These are phyloP conservation scores for Gymnarchus niloticus DNA, from an alignment of 2,113 vertebrate genomes.

Conservation along the genomic window DNA sequence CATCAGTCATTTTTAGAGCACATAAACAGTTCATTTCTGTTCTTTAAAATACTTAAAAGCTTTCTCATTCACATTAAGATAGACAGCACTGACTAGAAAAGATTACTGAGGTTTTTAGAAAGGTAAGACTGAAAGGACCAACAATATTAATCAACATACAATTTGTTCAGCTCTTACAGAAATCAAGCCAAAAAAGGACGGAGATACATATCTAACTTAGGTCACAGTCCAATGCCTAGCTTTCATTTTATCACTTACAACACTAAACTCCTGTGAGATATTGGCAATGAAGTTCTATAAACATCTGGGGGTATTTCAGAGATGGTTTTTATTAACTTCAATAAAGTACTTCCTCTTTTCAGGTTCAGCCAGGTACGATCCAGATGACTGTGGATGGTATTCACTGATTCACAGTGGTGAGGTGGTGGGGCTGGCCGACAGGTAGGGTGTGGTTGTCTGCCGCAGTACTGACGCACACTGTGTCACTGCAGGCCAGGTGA, in stretches of 20 bases:
- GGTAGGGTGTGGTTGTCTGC: slow-evolving; percentile 65
- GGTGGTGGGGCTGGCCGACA: slow-evolving; percentile 44
- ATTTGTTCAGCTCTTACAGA: background rate
- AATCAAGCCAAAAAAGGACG: background rate
- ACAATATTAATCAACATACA: background rate
- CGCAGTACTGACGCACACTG: slow-evolving; percentile 71
- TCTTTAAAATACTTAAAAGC: background rate
- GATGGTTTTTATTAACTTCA: background rate
- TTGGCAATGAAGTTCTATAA: background rate
- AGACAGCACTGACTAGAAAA: background rate
- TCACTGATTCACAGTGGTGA: slow-evolving; percentile 36
- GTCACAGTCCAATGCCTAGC: too few species aligned
- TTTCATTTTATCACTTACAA: too few species aligned
- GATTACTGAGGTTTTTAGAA: background rate
- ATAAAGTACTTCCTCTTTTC: background rate
- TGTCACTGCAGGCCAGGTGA: slow-evolving; percentile 67
- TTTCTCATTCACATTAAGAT: background rate
- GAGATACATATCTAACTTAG: background rate
- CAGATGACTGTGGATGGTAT: slow-evolving; percentile 7
- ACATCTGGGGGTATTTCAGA: background rate
- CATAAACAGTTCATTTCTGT: background rate
- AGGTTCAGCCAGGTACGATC: slow-evolving; percentile 14
- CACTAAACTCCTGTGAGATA: too few species aligned
- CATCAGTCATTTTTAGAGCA: background rate
- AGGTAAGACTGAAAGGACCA: background rate